Conservation (phyloP, 2,888 invertebrate species). For the Agonopterix arenella region DNA sequence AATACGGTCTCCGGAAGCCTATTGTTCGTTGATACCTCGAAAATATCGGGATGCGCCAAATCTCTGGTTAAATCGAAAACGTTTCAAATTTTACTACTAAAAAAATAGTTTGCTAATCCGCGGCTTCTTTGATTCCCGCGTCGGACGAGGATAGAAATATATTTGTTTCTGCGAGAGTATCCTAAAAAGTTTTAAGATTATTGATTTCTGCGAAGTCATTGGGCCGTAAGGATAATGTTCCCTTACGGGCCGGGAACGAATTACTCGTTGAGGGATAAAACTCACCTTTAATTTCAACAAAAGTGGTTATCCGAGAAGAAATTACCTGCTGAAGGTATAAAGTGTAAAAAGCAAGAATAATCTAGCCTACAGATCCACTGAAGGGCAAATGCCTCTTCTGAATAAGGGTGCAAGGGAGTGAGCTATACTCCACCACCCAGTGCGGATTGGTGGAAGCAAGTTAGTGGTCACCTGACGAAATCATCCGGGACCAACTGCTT, state of each 20-base stretch:
- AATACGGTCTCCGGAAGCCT: conserved; percentile 56
- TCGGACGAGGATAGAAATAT: conserved; percentile 40
- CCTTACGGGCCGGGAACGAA: conserved; percentile 60
- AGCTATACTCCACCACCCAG: no score
- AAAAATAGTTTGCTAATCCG: conserved; percentile 64
- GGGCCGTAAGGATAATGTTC: conserved; percentile 63
- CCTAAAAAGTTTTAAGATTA: conserved; percentile 65
- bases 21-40: conserved; percentile 49
- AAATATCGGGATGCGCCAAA: conserved; percentile 58
- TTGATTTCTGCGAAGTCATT: conserved; percentile 64
- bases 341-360: no score
- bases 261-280: conserved; percentile 71
- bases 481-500: no score
- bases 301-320: conserved; percentile 48
- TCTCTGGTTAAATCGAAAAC: conserved; percentile 61
- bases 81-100: conserved; percentile 58
- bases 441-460: no score
- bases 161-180: conserved; percentile 61
- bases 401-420: no score
- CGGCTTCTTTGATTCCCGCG: conserved; percentile 64
- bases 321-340: conserved; percentile 35
- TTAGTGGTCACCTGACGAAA: no score
- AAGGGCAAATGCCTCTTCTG: no score
- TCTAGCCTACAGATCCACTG: no score
- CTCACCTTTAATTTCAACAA: conserved; percentile 60